Conservation (phyloP, 1,140 invertebrate genomes). For the Penaeus indicus region DNA sequence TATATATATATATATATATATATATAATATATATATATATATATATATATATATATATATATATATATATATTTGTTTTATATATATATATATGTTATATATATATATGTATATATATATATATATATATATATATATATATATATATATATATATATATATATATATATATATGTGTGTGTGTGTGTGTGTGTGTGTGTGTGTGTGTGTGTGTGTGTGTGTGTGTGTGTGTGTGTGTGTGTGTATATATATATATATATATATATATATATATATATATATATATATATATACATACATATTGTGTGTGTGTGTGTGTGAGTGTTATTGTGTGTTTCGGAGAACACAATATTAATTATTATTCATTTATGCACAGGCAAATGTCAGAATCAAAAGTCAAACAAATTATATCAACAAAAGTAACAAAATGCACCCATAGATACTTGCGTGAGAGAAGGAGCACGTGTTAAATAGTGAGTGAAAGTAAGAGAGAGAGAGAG, state of each 20-base stretch:
- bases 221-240: conserved; percentile 27
- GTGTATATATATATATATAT: conserved; percentile 46
- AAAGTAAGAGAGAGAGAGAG: conserved; percentile 9
- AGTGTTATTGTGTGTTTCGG: conserved; percentile 24
- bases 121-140: neutral
- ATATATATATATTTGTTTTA: conserved; percentile 14
- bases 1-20: neutral
- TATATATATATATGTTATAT: conserved; percentile 3
- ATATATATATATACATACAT: conserved; percentile 45
- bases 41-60: neutral
- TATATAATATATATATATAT: neutral
- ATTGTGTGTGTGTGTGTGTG: too few species aligned
- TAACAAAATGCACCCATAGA: too few species aligned
- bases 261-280: conserved; percentile 47
- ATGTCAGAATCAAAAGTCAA: too few species aligned
- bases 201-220: neutral
- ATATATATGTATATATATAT: conserved; percentile 15
- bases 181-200: neutral
- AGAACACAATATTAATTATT: too few species aligned
- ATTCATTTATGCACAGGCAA: too few species aligned
- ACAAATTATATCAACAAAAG: too few species aligned
- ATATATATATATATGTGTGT: neutral
- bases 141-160: neutral
- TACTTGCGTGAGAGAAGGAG: neutral
- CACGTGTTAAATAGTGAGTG: neutral